Conservation (phyloP, 2,888 invertebrate species). For the Cataglyphis altisquamis region DNA sequence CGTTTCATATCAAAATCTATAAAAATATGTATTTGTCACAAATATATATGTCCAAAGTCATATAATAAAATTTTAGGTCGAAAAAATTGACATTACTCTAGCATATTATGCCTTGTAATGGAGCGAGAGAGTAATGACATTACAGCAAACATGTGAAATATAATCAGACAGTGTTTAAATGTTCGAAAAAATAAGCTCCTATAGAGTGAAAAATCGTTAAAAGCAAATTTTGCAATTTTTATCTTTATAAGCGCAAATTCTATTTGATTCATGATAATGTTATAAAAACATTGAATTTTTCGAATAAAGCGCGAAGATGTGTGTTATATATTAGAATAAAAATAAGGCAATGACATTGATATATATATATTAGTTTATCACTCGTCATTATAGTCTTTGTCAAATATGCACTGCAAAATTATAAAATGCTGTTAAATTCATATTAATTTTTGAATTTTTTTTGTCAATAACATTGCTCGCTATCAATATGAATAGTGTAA, state of each 20-base stretch:
- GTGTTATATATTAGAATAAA: not conserved
- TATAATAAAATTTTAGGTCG: slow-evolving; percentile 29
- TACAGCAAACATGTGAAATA: slow-evolving; percentile 26
- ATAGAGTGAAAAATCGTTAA: not conserved
- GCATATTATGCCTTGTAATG: slow-evolving; percentile 10
- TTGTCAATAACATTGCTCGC: slow-evolving; percentile 25
- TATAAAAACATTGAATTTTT: slow-evolving; percentile 12
- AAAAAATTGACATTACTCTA: slow-evolving; percentile 19
- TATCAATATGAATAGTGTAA: not conserved
- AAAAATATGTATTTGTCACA: slow-evolving; percentile 66
- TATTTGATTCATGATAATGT: not conserved
- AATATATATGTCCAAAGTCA: slow-evolving; percentile 47
- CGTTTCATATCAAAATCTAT: slow-evolving; percentile 69
- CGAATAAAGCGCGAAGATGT: not conserved
- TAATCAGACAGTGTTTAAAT: slow-evolving; percentile 22
- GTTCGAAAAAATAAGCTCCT: slow-evolving; percentile 5
- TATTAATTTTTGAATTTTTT: slow-evolving; percentile 15
- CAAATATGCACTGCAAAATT: slow-evolving; percentile 21
- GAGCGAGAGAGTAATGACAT: not conserved
- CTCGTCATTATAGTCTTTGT: not conserved
- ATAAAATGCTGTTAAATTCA: slow-evolving; percentile 30
- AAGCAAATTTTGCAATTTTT: slow-evolving; percentile 13
- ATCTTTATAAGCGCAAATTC: not conserved
- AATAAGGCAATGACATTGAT: not conserved
- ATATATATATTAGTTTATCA: not conserved